Conservation (phyloP, 2,113 vertebrate genomes). For the Rhizomys pruinosus region DNA sequence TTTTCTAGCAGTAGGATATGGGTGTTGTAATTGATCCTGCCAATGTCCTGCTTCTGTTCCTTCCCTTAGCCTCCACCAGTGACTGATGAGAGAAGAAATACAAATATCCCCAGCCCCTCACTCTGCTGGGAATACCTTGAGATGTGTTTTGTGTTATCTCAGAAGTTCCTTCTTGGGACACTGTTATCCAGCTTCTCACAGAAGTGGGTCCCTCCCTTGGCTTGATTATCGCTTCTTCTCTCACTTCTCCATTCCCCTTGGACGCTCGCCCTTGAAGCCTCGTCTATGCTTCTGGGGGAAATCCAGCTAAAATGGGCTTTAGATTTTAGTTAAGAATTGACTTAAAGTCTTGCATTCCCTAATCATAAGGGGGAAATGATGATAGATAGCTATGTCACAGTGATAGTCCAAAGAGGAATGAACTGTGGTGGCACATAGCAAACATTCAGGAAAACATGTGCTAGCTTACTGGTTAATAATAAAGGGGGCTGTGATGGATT, state of each 20-base stretch:
- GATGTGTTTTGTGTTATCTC: not conserved
- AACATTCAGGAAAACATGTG: not conserved
- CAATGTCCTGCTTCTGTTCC: not conserved
- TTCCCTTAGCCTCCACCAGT: not conserved
- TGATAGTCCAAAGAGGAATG: not conserved
- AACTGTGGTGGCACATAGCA: not conserved
- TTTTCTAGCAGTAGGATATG: not conserved
- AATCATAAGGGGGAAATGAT: not conserved
- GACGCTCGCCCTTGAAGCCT: not conserved
- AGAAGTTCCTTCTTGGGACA: not conserved
- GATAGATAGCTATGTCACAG: not conserved
- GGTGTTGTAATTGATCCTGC: not conserved
- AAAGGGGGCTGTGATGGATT: not conserved
- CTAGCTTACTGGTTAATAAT: not conserved
- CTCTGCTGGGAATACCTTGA: not conserved
- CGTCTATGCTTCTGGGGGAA: constrained; percentile 5
- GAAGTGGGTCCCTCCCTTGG: not conserved
- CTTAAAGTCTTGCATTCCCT: not conserved
- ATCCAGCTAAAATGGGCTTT: not conserved
- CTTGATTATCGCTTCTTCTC: not conserved
- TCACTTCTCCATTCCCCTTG: not conserved
- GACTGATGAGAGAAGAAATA: not conserved
- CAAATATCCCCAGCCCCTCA: not conserved
- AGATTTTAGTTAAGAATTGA: not conserved
- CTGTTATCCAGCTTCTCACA: not conserved